Conservation (phyloP, 2,888 invertebrate species). For the Apoda limacodes region DNA sequence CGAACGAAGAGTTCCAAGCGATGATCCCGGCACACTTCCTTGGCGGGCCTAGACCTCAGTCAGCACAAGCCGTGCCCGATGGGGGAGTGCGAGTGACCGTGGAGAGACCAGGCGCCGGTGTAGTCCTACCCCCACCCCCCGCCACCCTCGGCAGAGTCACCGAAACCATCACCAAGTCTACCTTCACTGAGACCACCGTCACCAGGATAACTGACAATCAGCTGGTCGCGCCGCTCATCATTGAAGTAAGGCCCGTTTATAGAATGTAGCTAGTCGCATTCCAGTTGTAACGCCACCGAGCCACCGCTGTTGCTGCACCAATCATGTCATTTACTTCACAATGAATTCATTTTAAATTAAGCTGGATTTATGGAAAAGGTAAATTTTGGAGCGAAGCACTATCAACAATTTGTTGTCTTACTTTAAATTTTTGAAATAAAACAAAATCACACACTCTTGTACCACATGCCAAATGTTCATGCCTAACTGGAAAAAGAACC, state of each 20-base stretch:
- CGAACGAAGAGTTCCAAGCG: constrained; percentile 95
- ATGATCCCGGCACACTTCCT: constrained; percentile 95
- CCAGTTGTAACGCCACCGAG: constrained; percentile 8
- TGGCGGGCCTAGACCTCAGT: constrained; percentile 43
- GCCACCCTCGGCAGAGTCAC: constrained; percentile 88
- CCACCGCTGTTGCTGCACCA: constrained; percentile 10
- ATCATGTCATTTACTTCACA: too few relatives aligned
- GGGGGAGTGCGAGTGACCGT: constrained; percentile 76
- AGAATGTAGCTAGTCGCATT: constrained; percentile 1
- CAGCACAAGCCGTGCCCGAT: constrained; percentile 34
- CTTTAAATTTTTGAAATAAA: too few relatives aligned
- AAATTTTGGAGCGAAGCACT: too few relatives aligned
- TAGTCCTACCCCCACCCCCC: constrained; percentile 84
- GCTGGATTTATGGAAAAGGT: too few relatives aligned
- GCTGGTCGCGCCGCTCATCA: constrained; percentile 85
- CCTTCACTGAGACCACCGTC: constrained; percentile 94
- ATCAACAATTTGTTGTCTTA: too few relatives aligned
- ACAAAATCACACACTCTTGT: too few relatives aligned
- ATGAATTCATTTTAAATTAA: too few relatives aligned
- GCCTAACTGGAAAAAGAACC: too few relatives aligned
- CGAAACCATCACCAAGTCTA: constrained; percentile 96
- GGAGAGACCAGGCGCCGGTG: constrained; percentile 79
- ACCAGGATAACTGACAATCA: constrained; percentile 94
- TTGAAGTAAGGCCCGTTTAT: constrained; percentile 76
- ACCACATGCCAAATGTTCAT: too few relatives aligned